Base-by-base conservation (phyloP, 2,113 vertebrate genomes). In the Heptranchias perlo region DNA sequence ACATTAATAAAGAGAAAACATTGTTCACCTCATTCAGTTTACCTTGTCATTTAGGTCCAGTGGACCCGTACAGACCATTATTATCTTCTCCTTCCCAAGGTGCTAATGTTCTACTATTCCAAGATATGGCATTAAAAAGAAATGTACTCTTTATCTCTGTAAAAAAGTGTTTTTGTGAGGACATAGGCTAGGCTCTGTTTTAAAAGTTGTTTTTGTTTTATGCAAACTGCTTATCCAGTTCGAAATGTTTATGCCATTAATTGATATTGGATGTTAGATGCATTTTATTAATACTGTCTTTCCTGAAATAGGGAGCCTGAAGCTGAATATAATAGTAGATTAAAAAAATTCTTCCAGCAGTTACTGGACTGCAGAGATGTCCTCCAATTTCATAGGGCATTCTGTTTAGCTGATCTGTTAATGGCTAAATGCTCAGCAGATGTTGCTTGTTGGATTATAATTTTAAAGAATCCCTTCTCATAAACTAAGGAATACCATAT, bases 381-480 rank as follows among this genome's bases (percentile, higher is more conserved):
- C 54, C 54, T 92, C 31, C 54, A 21, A 10, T 61, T 61, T 35
- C 28, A 61, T 16, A 58, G 54, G 28, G 28, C 54, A 61, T 58
- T 92, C 28, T 5, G 87, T 18, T 61, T 16, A 92, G 87, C 28
- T 61, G 28, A 16, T 61, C 87, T 89, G 11, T 25, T 76, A 76
- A 54, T 47, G 44, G 25, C 86, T 54, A 89, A 89, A 89, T 89
- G 86, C 47, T 89, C 86, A 89, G 86, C 86, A 89, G 49, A 89
- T 35, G 49, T 89, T 89, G 28, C 49, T 28, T 49, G 52, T 31
- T 54, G 23, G 39, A 16, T 44, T 44, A 82, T 82, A 44, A 44
- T 82, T 82, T 82, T 82, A 82, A 76, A 82, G n/a, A 82, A 44
- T 82, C n/a, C 16, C 14, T 82, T 82, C 3, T n/a, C n/a, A 82